Conservation (phyloP, 2,113 vertebrate genomes). For the Argyrosomus japonicus region DNA sequence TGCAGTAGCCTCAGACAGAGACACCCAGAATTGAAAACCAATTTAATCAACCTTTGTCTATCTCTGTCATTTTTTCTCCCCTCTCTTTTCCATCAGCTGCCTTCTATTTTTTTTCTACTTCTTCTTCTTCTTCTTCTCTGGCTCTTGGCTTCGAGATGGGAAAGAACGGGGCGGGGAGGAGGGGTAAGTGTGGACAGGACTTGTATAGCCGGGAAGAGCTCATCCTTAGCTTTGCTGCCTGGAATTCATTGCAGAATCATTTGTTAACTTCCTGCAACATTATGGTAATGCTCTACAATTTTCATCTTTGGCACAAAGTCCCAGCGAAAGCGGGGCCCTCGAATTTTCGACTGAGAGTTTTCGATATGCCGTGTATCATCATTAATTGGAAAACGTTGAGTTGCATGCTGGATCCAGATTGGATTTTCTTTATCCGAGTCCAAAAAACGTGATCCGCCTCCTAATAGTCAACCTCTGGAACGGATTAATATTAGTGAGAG, state of each 20-base stretch:
- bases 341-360: constrained; percentile 42
- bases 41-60: constrained; percentile 83
- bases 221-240: constrained; percentile 60
- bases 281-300: constrained; percentile 56
- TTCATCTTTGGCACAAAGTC: constrained; percentile 64
- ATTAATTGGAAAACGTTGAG: constrained; percentile 65
- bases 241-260: constrained; percentile 67
- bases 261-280: constrained; percentile 67
- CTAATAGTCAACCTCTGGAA: constrained; percentile 61
- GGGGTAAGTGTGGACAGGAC: constrained; percentile 56
- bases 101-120: neutral
- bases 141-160: constrained; percentile 44
- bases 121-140: neutral
- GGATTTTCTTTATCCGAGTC: constrained; percentile 58
- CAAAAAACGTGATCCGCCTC: constrained; percentile 55
- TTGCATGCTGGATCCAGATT: constrained; percentile 58
- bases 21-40: constrained; percentile 80
- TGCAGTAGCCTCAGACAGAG: constrained; percentile 72
- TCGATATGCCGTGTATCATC: constrained; percentile 58
- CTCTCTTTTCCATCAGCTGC: constrained; percentile 56
- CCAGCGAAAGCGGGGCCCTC: constrained; percentile 25
- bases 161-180: neutral
- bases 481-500: constrained; percentile 64
- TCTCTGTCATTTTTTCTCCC: constrained; percentile 70
- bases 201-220: constrained; percentile 57